phyloP scores from a whole-genome alignment of 2,888 invertebrate species.

The Thereva nobilitata region DNA sequence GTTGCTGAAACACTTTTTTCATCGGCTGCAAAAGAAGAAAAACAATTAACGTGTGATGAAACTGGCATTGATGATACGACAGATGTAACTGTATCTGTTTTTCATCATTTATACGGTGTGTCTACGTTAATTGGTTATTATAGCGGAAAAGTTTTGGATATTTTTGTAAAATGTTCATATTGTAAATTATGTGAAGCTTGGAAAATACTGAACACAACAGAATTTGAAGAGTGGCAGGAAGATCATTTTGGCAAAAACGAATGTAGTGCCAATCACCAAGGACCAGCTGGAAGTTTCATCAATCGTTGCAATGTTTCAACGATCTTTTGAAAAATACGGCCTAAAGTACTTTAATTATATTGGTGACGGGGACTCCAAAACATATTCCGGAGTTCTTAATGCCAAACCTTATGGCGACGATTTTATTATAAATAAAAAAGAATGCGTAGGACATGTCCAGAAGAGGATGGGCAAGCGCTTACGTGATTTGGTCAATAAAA shows the following conservation, averaged over 20 bases:
- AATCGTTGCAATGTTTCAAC: conserved; percentile 36
- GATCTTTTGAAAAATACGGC: conserved; percentile 37
- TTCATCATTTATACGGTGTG: too few species aligned
- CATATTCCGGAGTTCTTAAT: conserved; percentile 38
- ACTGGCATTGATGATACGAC: too few species aligned
- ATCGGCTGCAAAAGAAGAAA: conserved; percentile 40
- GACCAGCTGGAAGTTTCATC: too few species aligned
- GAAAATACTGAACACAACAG: conserved; percentile 39
- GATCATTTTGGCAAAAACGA: conserved; percentile 38
- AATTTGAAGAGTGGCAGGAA: conserved; percentile 42
- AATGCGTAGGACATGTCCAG: conserved; percentile 19
- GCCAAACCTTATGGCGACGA: conserved; percentile 39
- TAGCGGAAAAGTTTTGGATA: conserved; percentile 42
- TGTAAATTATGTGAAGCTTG: conserved; percentile 41
- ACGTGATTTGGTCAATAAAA: conserved; percentile 30
- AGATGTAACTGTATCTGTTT: too few species aligned
- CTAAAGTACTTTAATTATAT: conserved; percentile 39
- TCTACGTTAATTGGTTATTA: too few species aligned
- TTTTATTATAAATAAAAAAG: conserved; percentile 20
- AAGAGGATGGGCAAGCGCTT: conserved; percentile 41
- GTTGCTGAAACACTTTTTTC: conserved; percentile 39
- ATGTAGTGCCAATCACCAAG: too few species aligned
- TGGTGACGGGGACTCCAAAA: conserved; percentile 40
- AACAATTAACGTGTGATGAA: too few species aligned
- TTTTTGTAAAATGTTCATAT: conserved; percentile 40